Percentiles rank a stretch among this genome's conserved stretches.
These are phyloP conservation scores for Hypsopygia costalis DNA, from an alignment of 2,888 invertebrate genomes.

Conservation along the genomic window DNA sequence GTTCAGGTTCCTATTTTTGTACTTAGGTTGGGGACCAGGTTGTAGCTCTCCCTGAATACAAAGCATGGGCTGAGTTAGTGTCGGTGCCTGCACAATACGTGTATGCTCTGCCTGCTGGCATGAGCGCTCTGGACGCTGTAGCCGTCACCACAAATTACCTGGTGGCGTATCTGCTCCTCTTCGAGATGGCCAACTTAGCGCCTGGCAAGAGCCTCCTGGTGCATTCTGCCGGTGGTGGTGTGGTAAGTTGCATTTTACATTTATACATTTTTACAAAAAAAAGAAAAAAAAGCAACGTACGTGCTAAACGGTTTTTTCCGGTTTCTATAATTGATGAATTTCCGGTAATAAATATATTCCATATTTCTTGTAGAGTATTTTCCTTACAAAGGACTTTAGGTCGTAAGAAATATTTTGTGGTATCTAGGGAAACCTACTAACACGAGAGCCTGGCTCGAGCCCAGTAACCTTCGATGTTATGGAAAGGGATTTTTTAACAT, in stretches of 20 bases:
- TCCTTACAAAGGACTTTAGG: too few relatives aligned
- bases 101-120: constrained; percentile 87
- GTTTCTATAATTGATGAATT: too few relatives aligned
- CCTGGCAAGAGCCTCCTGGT: constrained; percentile 90
- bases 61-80: constrained; percentile 93
- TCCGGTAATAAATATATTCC: too few relatives aligned
- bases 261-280: neutral
- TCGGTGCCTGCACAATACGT: constrained; percentile 90
- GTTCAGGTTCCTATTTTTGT: too few relatives aligned
- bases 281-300: neutral
- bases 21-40: constrained; percentile 90
- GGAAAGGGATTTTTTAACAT: too few relatives aligned
- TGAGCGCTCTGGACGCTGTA: constrained; percentile 89
- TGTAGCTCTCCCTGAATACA: constrained; percentile 90
- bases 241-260: constrained; percentile 82
- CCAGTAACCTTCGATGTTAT: too few relatives aligned
- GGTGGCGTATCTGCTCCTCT: constrained; percentile 91
- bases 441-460: too few relatives aligned
- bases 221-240: constrained; percentile 93
- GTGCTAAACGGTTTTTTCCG: too few relatives aligned
- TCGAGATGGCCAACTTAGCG: constrained; percentile 89
- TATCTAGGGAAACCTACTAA: too few relatives aligned
- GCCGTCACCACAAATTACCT: constrained; percentile 93
- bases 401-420: too few relatives aligned
- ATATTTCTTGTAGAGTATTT: too few relatives aligned